A percentile compares a stretch with the other conserved stretches of the same genome.
phyloP scores from a whole-genome alignment of 2,113 vertebrate species.

The Irena cyanogastra region DNA sequence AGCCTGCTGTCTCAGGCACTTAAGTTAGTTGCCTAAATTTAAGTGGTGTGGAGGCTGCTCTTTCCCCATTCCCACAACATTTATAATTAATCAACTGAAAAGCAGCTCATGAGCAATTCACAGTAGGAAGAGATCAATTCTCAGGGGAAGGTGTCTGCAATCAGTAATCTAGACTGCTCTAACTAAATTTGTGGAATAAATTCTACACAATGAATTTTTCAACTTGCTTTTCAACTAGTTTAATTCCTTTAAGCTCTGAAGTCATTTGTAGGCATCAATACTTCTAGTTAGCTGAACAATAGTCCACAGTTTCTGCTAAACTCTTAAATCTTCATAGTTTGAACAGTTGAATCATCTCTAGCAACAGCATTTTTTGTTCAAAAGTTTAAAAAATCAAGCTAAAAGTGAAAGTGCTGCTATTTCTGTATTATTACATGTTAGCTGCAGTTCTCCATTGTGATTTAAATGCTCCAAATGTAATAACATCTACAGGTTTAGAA shows the following conservation, averaged over 20 bases:
- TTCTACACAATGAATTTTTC: constrained; percentile 38
- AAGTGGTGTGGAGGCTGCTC: neutral
- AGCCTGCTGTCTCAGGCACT: constrained; percentile 21
- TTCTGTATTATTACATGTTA: neutral
- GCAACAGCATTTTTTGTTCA: neutral
- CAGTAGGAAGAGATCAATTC: constrained; percentile 28
- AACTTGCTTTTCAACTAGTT: neutral
- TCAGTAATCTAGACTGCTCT: constrained; percentile 12
- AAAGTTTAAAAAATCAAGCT: neutral
- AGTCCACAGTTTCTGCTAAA: neutral
- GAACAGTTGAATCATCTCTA: neutral
- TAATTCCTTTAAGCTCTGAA: constrained; percentile 16
- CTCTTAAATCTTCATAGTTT: neutral
- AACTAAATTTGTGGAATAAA: constrained; percentile 33
- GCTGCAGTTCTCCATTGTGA: neutral
- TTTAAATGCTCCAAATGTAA: neutral
- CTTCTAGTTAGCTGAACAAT: neutral
- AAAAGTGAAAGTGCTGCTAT: neutral
- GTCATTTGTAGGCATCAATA: neutral
- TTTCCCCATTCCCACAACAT: neutral
- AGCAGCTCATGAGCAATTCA: constrained; percentile 30
- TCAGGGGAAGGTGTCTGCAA: neutral
- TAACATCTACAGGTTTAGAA: neutral
- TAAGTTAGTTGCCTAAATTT: constrained; percentile 13
- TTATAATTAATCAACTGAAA: constrained; percentile 34